Base-by-base conservation (phyloP, 1,140 invertebrate genomes). In the Aphaenogaster ashmeadi region DNA sequence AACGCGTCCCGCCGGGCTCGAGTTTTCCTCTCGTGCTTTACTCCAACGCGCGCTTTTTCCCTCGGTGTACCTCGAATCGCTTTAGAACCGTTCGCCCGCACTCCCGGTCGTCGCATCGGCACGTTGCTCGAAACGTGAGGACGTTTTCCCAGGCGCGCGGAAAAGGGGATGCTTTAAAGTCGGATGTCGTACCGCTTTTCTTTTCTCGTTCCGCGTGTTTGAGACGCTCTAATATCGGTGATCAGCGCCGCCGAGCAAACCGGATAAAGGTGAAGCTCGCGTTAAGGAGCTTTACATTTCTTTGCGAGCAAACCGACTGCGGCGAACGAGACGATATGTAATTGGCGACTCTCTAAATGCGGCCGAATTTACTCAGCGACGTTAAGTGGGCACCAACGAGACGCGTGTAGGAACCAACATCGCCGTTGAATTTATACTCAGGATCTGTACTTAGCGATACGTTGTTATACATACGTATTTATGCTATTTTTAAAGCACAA, bases 21-120 rank as follows among this genome's bases (percentile, higher is more conserved):
- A 77, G 52, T 86, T 71, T 86, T 86, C 47, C 58, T 50, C 81
- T 58, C 52, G 3, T 33, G 33, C 62, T 33, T 66, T 27, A 18
- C 50, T 58, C 13, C 36, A 27, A 6, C 62, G 33, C 9, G 21
- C 18, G 52, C 52, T 77, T 64, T 27, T 38, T 64, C n/a, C 81
- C 71, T 78, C 71, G 21, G 33, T 38, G 56, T 27, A 47, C 44
- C 56, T 64, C 58, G 58, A 64, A 47, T 52, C 47, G 58, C 41
- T 66, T 44, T 72, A 18, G 38, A 83, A 72, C 9, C 27, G 62
- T 50, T 56, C 67, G 27, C 36, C 38, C 38, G 38, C 36, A 71
- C 54, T 81, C 69, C 36, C 9, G 41, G 21, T 81, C 44, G 27
- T 64, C 58, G 75, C 41, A 33, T n/a, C 60, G n/a, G 15, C 47